Percentiles rank a stretch among this genome's conserved stretches.
Conservation (phyloP, 2,797 vertebrate genomes). For the Anabacerthia variegaticeps region DNA sequence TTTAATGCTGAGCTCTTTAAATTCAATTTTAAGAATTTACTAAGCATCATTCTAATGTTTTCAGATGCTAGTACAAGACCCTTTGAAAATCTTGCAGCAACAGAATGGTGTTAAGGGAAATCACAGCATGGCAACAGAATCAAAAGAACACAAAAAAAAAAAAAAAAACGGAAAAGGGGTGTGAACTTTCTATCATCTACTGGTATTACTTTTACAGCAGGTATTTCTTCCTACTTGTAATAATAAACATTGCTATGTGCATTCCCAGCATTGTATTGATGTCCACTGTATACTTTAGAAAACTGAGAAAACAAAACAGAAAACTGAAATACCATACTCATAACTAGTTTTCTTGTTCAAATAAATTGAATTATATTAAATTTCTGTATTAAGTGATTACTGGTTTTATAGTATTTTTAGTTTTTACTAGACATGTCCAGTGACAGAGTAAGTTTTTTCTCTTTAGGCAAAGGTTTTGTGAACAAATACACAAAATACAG, state of each 20-base stretch:
- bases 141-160: background rate
- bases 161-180: background rate
- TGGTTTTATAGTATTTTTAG: background rate
- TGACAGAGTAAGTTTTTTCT: background rate
- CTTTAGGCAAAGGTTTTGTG: background rate
- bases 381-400: background rate
- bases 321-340: background rate
- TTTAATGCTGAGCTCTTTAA: background rate
- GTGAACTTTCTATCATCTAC: background rate
- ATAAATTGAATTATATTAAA: background rate
- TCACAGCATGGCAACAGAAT: background rate
- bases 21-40: background rate
- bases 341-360: background rate
- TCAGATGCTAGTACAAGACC: background rate
- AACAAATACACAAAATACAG: background rate
- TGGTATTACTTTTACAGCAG: background rate
- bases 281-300: background rate
- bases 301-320: background rate
- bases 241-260: background rate
- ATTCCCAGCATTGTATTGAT: background rate
- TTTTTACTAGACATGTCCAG: background rate
- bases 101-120: background rate
- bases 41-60: background rate
- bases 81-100: background rate
- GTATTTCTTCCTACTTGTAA: background rate